phyloP scores from a whole-genome alignment of 2,113 vertebrate genomes.

The Spea multiplicata region DNA sequence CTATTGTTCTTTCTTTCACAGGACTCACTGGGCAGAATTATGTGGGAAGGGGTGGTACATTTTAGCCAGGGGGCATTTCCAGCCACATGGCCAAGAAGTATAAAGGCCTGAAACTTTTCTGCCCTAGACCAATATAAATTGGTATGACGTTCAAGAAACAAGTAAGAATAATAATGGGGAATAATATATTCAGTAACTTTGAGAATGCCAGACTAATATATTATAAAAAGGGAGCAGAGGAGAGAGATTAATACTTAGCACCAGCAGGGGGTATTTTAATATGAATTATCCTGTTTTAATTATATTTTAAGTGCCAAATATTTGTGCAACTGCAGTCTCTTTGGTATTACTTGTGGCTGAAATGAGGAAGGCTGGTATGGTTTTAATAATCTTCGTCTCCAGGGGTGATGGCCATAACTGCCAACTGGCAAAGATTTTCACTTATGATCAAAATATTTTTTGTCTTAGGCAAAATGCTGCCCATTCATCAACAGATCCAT shows the following conservation, averaged over 20 bases:
- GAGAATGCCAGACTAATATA: neutral
- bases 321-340: neutral
- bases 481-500: too few species aligned
- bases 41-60: too few species aligned
- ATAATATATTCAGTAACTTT: neutral
- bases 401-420: neutral
- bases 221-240: neutral
- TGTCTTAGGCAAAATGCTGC: too few species aligned
- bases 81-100: too few species aligned
- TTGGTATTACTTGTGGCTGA: neutral
- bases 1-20: too few species aligned
- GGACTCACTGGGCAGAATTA: too few species aligned
- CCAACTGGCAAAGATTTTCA: neutral
- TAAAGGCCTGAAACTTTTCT: too few species aligned
- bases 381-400: neutral
- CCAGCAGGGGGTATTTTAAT: neutral
- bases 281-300: constrained; percentile 26
- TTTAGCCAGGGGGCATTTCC: too few species aligned
- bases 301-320: constrained; percentile 17
- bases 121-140: too few species aligned
- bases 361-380: neutral
- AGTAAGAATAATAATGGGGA: neutral
- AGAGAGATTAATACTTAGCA: neutral
- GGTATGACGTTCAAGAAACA: too few species aligned
- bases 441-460: neutral